phyloP scores from a whole-genome alignment of 2,797 vertebrate species.

The Melanotaenia pygmaea region DNA sequence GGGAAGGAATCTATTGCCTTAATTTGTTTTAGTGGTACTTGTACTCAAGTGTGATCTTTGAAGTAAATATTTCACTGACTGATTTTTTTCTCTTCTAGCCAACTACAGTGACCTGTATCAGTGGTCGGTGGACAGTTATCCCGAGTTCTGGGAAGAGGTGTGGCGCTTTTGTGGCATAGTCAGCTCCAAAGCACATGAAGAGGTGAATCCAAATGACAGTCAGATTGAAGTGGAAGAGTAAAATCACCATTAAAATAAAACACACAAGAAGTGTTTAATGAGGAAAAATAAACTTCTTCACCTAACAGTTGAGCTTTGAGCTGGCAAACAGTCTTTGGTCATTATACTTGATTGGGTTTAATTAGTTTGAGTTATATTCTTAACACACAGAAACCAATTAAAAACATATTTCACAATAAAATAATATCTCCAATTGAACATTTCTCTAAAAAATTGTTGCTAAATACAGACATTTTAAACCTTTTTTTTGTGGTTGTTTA shows the following conservation, averaged over 20 bases:
- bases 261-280: too few species aligned
- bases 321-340: background rate
- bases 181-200: constrained; percentile 87
- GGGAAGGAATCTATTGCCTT: background rate
- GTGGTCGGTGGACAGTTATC: constrained; percentile 91
- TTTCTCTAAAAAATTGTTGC: background rate
- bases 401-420: background rate
- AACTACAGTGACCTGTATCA: constrained; percentile 93
- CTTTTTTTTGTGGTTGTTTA: background rate
- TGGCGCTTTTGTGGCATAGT: constrained; percentile 92
- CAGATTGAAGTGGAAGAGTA: background rate
- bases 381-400: background rate
- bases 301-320: background rate
- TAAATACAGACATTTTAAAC: background rate
- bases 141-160: constrained; percentile 94
- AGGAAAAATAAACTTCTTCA: background rate
- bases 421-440: background rate
- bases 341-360: background rate
- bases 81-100: constrained; percentile 71
- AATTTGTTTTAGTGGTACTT: background rate
- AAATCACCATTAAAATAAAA: background rate
- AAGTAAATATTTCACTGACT: background rate
- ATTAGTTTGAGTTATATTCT: background rate
- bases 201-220: constrained; percentile 80
- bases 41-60: background rate